These are phyloP conservation scores for Beris morrisii DNA, from an alignment of 2,888 invertebrate species.

Conservation along the genomic window DNA sequence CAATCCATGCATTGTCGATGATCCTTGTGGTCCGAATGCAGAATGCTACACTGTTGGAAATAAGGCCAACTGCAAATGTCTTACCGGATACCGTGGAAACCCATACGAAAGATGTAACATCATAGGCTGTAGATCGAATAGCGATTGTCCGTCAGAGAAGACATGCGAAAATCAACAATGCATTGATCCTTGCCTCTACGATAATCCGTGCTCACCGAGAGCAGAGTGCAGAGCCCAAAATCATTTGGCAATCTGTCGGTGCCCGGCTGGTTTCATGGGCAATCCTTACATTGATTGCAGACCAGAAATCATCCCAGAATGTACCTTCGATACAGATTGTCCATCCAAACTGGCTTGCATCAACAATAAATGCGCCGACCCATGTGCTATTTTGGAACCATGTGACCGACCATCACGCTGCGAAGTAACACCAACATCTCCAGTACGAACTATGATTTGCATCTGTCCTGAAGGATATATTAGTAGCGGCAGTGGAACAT, in stretches of 20 bases:
- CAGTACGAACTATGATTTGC: conserved; percentile 87
- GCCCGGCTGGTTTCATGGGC: conserved; percentile 73
- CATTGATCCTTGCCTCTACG: conserved; percentile 78
- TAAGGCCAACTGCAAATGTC: conserved; percentile 76
- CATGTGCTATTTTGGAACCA: conserved; percentile 76
- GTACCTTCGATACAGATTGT: conserved; percentile 81
- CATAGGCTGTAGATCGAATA: conserved; percentile 82
- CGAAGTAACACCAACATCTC: conserved; percentile 76
- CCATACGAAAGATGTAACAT: conserved; percentile 73
- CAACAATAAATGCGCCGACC: conserved; percentile 78
- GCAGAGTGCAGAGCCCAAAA: conserved; percentile 81
- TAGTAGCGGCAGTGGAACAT: conserved; percentile 79
- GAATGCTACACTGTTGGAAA: conserved; percentile 78
- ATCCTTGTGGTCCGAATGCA: conserved; percentile 79
- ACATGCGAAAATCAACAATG: conserved; percentile 86
- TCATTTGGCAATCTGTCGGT: conserved; percentile 84
- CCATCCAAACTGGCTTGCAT: conserved; percentile 78
- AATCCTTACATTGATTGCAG: conserved; percentile 82
- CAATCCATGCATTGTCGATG: conserved; percentile 79
- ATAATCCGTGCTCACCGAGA: conserved; percentile 73
- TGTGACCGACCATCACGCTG: conserved; percentile 80
- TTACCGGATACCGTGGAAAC: conserved; percentile 78
- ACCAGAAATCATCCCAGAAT: conserved; percentile 73
- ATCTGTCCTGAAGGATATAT: conserved; percentile 87
- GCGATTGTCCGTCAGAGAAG: conserved; percentile 83